These are phyloP conservation scores for Cyanistes caeruleus DNA, from an alignment of 2,113 vertebrate species.

Conservation along the genomic window DNA sequence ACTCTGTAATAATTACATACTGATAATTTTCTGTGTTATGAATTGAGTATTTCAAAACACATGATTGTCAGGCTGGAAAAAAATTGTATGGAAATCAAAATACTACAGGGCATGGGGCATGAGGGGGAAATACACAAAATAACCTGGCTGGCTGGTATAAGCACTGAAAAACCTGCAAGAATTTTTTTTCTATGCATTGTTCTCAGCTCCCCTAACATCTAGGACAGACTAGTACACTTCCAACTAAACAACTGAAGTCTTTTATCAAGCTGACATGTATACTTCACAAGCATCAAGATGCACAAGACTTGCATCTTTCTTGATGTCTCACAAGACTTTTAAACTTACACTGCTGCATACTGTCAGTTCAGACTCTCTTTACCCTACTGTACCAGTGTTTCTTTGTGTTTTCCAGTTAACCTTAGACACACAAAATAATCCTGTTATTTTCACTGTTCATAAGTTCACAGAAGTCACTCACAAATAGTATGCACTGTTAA, in stretches of 20 bases:
- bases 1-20: background rate
- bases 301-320: background rate
- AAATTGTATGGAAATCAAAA: background rate
- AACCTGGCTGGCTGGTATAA: background rate
- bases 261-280: background rate
- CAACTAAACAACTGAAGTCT: background rate
- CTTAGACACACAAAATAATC: background rate
- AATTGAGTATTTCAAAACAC: background rate
- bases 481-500: background rate
- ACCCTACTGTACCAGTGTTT: background rate
- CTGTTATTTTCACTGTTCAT: background rate
- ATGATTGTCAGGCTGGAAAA: background rate
- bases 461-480: background rate
- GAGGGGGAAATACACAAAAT: fast-evolving
- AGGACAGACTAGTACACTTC: background rate
- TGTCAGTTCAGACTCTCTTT: background rate
- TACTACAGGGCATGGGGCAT: fast-evolving
- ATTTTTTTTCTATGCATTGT: background rate
- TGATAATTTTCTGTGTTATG: background rate
- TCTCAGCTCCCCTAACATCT: background rate
- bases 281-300: too few relatives aligned
- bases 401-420: background rate
- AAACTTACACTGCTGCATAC: background rate
- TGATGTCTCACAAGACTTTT: background rate
- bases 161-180: background rate